phyloP scores from a whole-genome alignment of 2,888 invertebrate species.

The Gymnosoma rotundatum region DNA sequence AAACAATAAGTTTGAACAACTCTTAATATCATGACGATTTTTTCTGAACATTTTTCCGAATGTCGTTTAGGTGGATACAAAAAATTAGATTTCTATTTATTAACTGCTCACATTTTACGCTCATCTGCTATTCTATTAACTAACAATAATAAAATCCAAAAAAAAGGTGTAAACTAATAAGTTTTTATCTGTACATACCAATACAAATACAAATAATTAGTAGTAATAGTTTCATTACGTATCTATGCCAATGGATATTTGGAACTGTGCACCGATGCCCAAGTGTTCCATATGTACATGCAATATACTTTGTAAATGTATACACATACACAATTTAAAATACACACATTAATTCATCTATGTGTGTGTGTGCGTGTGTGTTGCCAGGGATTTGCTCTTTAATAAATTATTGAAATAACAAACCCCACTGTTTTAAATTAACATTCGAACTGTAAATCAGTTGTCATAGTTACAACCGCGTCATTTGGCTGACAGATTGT shows the following conservation, averaged over 20 bases:
- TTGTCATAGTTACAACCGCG: constrained; percentile 65
- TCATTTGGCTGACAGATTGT: constrained; percentile 54
- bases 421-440: constrained; percentile 54
- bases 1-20: too few relatives aligned
- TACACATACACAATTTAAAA: neutral
- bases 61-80: too few relatives aligned
- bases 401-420: constrained; percentile 74
- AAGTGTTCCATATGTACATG: neutral
- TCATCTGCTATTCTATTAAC: constrained; percentile 16
- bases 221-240: constrained; percentile 31
- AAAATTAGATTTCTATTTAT: neutral
- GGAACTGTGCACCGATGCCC: neutral
- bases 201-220: constrained; percentile 20
- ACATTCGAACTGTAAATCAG: constrained; percentile 50
- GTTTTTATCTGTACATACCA: constrained; percentile 17
- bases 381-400: constrained; percentile 66
- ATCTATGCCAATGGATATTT: constrained; percentile 50
- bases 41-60: too few relatives aligned
- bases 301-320: neutral
- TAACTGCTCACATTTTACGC: constrained; percentile 20
- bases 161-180: constrained; percentile 9
- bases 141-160: constrained; percentile 7
- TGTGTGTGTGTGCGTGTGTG: neutral
- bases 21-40: too few relatives aligned
- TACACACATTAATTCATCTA: neutral